Evolutionary conservation across 2,113 vertebrate genomes (phyloP).

Genomic region (Tachysurus fulvidraco): DNA sequence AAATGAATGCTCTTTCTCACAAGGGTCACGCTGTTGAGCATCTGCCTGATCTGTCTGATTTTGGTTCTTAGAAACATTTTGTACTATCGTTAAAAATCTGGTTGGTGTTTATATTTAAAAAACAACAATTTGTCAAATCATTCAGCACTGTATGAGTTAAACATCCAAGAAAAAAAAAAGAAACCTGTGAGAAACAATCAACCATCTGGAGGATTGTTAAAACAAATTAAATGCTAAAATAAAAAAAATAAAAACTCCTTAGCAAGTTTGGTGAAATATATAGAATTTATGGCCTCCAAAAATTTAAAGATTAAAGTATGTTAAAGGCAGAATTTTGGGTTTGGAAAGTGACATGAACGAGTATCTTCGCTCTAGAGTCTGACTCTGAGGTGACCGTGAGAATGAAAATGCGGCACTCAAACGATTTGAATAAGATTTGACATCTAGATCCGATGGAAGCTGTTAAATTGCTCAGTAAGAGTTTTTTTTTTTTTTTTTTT

Average conservation of each 20-base stretch:
- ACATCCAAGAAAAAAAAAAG: not conserved
- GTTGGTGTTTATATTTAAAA: not conserved
- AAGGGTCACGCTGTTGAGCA: conserved; percentile 43
- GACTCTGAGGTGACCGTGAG: not conserved
- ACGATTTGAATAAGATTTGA: not conserved
- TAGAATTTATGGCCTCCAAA: not conserved
- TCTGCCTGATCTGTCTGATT: conserved; percentile 9
- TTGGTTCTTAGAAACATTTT: not conserved
- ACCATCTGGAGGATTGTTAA: not conserved
- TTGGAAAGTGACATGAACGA: not conserved
- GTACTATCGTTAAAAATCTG: not conserved
- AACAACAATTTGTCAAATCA: not conserved
- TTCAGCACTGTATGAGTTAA: not conserved
- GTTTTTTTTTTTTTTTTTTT: not conserved
- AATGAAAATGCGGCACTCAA: not conserved
- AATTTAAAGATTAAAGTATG: not conserved
- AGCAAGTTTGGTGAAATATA: not conserved
- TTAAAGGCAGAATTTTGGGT: not conserved
- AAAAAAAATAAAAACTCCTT: too few relatives aligned
- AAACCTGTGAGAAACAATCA: not conserved
- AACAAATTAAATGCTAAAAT: not conserved
- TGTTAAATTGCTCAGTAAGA: not conserved
- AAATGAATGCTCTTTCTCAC: conserved; percentile 32
- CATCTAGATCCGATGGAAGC: not conserved
- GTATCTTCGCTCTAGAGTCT: not conserved